These are phyloP conservation scores for Nasonia longicornis DNA, from an alignment of 1,140 invertebrate species.

Conservation along the genomic window DNA sequence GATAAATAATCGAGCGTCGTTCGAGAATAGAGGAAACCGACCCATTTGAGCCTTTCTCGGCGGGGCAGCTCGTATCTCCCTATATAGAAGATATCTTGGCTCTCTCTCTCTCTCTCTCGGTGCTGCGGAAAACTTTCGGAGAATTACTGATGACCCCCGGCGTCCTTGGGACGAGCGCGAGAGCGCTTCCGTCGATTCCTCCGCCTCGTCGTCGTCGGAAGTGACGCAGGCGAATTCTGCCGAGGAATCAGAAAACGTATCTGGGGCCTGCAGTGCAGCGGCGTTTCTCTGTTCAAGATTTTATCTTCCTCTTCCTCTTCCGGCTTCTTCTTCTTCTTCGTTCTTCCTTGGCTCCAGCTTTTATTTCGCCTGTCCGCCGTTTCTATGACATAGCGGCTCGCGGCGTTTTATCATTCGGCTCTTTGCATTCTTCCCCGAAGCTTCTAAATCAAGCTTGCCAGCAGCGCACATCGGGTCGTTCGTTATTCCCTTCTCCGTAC, in stretches of 20 bases:
- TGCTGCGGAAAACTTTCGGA: conserved; percentile 26
- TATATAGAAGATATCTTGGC: conserved; percentile 15
- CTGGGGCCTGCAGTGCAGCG: not conserved
- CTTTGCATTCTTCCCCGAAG: not conserved
- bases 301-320: conserved; percentile 16
- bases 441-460: not conserved
- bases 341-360: conserved; percentile 30
- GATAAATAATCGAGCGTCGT: not conserved
- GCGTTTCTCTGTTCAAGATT: conserved; percentile 24
- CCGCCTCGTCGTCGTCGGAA: conserved; percentile 45
- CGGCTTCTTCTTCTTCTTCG: conserved; percentile 1
- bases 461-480: not conserved
- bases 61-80: not conserved
- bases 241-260: conserved; percentile 38
- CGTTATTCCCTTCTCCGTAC: not conserved
- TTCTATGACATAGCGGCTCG: not conserved
- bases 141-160: conserved; percentile 52
- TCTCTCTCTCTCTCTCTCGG: not conserved
- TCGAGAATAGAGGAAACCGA: not conserved
- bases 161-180: conserved; percentile 40
- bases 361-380: conserved; percentile 30
- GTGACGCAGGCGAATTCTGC: conserved; percentile 50
- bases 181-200: conserved; percentile 45
- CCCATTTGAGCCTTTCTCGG: not conserved
- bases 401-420: not conserved